Base-by-base conservation (phyloP, 2,797 vertebrate genomes). In the Emydoidea blandingii region DNA sequence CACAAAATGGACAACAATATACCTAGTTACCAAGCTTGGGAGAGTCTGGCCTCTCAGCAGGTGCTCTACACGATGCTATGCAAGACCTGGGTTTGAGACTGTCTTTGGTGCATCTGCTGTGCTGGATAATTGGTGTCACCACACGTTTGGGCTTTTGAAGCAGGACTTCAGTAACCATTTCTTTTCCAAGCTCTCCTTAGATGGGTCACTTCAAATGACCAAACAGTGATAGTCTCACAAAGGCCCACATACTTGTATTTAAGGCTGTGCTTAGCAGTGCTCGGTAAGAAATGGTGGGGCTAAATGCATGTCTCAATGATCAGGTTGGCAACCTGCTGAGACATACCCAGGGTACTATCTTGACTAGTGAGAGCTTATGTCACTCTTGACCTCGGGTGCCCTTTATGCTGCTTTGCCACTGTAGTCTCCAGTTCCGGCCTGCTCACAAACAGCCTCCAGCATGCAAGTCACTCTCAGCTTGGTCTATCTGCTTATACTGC, bases 291-390 rank as follows among this genome's bases (percentile, higher is more conserved):
- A 23, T 47, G 74, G 25, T 19, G 14, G 4, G 50, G 78, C 31
- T 21, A 44, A 74, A 84, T 50, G 12, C 57, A 44, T n/a, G 29
- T 83, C 79, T 84, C n/a, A 0, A 0, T 4, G 12, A n/a, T 79
- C 18, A 59, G 31, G 25, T 7, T 5, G 31, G 25, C 0, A 0
- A 23, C 25, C 14, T 59, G 0, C 0, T 54, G n/a, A 23, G 65
- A 72, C 4, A 9, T 10, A 41, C 19, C 19, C n/a, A 72, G 9
- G 31, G 5, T 72, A 23, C n/a, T 19, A 23, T 72, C n/a, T 72
- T 41, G 8, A 37, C 21, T 23, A 37, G 65, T 37, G 62, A 68
- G 34, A 12, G 21, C 19, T 37, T 72, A 9, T 37, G 10, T 72
- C 19, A 41, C n/a, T n/a, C 19, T n/a, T 72, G n/a, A 10, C n/a